Percentiles rank a stretch among this genome's conserved stretches.
Evolutionary conservation across 1,140 invertebrate species (phyloP).

Genomic region (Kradibia gibbosae): DNA sequence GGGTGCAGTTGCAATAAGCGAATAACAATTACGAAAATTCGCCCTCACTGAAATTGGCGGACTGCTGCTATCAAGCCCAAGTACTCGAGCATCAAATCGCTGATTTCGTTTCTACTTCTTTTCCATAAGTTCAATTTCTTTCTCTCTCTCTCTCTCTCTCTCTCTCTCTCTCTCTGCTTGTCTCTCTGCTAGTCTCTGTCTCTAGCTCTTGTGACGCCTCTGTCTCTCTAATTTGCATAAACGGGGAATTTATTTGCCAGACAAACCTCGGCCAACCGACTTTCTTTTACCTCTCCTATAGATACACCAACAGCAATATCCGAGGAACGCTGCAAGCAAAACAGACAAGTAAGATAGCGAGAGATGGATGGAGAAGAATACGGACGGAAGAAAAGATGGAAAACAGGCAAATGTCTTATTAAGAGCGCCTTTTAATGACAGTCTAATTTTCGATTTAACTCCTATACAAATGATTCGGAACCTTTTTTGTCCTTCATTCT

Average conservation of each 20-base stretch:
- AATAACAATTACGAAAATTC: slow-evolving; percentile 35
- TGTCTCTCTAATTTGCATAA: slow-evolving; percentile 64
- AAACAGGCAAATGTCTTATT: slow-evolving; percentile 55
- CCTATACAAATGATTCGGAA: slow-evolving; percentile 68
- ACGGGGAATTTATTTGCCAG: slow-evolving; percentile 59
- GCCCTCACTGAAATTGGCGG: slow-evolving; percentile 17
- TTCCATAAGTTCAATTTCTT: neutral
- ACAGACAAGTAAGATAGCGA: neutral
- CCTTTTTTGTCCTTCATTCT: slow-evolving; percentile 25
- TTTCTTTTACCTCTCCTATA: neutral
- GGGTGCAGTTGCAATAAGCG: no score
- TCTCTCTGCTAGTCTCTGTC: slow-evolving; percentile 12
- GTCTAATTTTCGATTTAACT: slow-evolving; percentile 71
- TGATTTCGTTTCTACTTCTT: slow-evolving; percentile 46
- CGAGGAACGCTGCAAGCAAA: slow-evolving; percentile 37
- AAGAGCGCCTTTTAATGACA: slow-evolving; percentile 67
- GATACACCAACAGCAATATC: slow-evolving; percentile 60
- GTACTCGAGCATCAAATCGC: slow-evolving; percentile 40
- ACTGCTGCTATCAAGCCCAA: slow-evolving; percentile 22
- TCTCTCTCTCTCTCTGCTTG: slow-evolving; percentile 49
- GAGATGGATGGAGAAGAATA: neutral
- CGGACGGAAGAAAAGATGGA: neutral
- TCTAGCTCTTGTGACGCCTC: slow-evolving; percentile 48
- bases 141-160: slow-evolving; percentile 48
- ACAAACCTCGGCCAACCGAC: neutral